These are phyloP conservation scores for Paraescarpia echinospica DNA, from an alignment of 1,140 invertebrate genomes.

Conservation along the genomic window DNA sequence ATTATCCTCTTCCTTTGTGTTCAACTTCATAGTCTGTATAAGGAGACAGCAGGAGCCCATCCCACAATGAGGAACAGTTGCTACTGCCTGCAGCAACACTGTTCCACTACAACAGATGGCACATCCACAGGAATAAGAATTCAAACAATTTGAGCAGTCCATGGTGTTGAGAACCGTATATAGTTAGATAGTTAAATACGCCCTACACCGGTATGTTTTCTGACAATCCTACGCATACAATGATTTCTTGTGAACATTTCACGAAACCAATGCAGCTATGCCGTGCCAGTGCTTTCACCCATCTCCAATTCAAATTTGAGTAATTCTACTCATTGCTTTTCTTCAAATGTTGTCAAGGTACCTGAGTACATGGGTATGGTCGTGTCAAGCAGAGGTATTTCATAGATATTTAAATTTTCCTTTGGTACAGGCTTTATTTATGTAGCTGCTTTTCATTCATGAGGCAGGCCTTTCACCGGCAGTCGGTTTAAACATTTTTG, in stretches of 20 bases:
- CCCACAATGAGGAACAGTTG: background rate
- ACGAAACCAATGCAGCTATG: too few species aligned
- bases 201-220: background rate
- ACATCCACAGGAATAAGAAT: background rate
- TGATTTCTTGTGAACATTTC: background rate
- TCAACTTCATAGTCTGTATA: background rate
- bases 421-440: background rate
- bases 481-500: background rate
- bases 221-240: background rate
- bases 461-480: background rate
- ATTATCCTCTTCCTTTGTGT: slow-evolving; percentile 1
- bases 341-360: background rate
- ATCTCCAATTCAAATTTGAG: background rate
- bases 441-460: background rate
- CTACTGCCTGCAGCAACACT: background rate
- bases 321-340: background rate
- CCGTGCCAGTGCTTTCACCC: background rate
- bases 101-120: background rate
- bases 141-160: background rate
- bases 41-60: background rate
- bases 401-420: background rate
- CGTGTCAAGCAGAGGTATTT: background rate
- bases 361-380: background rate
- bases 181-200: background rate
- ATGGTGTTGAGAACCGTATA: background rate